Percentiles rank a stretch among this genome's conserved stretches.
phyloP scores from a whole-genome alignment of 2,113 vertebrate genomes.

The Myxocyprinus asiaticus region DNA sequence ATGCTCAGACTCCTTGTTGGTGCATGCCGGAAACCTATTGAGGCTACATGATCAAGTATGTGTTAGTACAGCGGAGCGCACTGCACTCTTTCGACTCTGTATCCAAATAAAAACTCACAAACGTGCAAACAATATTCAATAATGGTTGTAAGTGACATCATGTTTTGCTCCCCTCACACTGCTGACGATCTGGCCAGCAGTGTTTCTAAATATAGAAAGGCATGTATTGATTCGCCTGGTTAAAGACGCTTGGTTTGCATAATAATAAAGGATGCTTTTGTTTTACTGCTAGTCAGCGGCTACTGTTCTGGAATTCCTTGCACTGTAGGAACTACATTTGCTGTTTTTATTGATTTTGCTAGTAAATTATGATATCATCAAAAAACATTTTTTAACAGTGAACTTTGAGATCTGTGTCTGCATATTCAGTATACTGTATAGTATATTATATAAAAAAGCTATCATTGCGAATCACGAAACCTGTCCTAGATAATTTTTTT shows the following conservation, averaged over 20 bases:
- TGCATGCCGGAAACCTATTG: conserved; percentile 26
- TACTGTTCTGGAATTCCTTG: conserved; percentile 15
- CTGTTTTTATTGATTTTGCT: conserved; percentile 14
- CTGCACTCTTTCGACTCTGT: conserved; percentile 35
- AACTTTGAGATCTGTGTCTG: no score
- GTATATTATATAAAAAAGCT: no score
- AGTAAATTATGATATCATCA: not conserved
- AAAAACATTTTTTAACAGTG: no score
- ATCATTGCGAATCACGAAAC: no score
- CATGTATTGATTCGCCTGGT: conserved; percentile 40
- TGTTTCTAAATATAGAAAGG: conserved; percentile 51
- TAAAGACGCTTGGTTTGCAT: conserved; percentile 50
- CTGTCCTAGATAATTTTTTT: no score
- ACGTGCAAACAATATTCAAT: conserved; percentile 25
- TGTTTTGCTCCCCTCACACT: conserved; percentile 34
- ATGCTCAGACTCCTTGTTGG: conserved; percentile 6
- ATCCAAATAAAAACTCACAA: not conserved
- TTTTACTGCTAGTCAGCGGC: conserved; percentile 32
- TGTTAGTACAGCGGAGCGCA: conserved; percentile 11
- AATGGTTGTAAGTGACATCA: conserved; percentile 38
- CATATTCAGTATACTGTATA: no score
- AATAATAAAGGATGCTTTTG: conserved; percentile 4
- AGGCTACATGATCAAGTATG: conserved; percentile 19
- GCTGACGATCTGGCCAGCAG: conserved; percentile 42
- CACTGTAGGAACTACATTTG: not conserved